These are phyloP conservation scores for Tauraco hartlaubi DNA, from an alignment of 2,797 vertebrate species.

Conservation along the genomic window DNA sequence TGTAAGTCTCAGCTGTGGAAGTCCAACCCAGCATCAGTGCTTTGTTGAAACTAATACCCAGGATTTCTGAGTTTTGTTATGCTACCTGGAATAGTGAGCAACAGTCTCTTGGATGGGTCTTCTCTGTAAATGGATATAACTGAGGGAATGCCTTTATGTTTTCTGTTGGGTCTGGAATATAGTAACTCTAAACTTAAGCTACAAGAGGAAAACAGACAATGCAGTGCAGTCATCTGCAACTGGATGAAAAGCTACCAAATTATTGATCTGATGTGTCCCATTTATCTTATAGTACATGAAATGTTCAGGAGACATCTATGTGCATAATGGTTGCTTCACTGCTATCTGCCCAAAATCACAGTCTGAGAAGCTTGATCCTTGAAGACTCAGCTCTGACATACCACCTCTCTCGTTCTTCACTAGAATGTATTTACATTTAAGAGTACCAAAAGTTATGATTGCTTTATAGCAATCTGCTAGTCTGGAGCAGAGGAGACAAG, in stretches of 20 bases:
- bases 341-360: not conserved
- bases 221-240: not conserved
- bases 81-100: not conserved
- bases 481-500: not conserved
- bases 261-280: not conserved
- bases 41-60: not conserved
- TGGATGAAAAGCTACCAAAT: not conserved
- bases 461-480: not conserved
- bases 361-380: not conserved
- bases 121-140: not conserved
- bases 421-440: not conserved
- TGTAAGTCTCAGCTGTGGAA: not conserved
- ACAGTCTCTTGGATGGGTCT: not conserved
- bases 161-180: not conserved
- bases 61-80: not conserved
- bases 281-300: fast-evolving
- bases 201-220: not conserved
- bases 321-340: not conserved
- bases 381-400: not conserved
- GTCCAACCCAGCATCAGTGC: not conserved
- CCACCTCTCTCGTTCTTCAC: not conserved
- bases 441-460: not conserved
- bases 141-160: not conserved
- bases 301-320: not conserved
- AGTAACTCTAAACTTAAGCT: not conserved